Evolutionary conservation across 1,140 invertebrate genomes (phyloP), one percentile per base, ranked within the genome.

Genomic region (Pachypeltis micranthus): DNA sequence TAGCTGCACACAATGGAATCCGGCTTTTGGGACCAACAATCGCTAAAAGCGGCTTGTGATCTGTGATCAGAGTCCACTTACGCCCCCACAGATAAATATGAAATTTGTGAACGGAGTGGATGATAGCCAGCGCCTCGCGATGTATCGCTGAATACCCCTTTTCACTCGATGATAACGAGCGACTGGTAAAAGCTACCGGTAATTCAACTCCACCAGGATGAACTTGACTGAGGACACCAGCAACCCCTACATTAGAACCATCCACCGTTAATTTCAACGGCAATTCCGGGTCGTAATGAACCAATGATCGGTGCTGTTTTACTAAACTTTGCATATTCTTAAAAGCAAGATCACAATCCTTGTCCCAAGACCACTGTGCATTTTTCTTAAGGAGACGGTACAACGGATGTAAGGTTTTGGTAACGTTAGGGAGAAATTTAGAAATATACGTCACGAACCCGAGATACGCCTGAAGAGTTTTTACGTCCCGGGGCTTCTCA

Each of bases 31-130:
- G 63, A 4, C 72, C 70, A 65, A 78, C 77, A 27, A 79, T 72
- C 2, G 67, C 65, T 0, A 73, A 21, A 3, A 80, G 65, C 1
- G 76, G 77, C 63, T 76, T 73, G 59, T 80, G 78, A 65, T 79
- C 79, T 1, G 74, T 76, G 14, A 70, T 56, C 3, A 77, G 44
- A 0, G 67, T 62, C 66, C 75, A 77, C 28, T 67, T 55, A 0
- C 72, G 24, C 76, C 77, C 65, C 68, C 71, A 1, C 78, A 59
- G 14, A 63, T 74, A 80, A 59, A 66, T 59, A 29, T 65, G 66
- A 47, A 68, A 68, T 28, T 68, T 62, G 16, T 64, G 59, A 14
- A 66, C 61, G 14, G 24, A 59, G 56, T 63, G 63, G 7, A 68
- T 63, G 14, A 68, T 62, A n/a, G 67, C 58, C 12, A 80, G 62